Evolutionary conservation across 2,888 invertebrate genomes (phyloP).

Genomic region (Dolomedes plantarius): DNA sequence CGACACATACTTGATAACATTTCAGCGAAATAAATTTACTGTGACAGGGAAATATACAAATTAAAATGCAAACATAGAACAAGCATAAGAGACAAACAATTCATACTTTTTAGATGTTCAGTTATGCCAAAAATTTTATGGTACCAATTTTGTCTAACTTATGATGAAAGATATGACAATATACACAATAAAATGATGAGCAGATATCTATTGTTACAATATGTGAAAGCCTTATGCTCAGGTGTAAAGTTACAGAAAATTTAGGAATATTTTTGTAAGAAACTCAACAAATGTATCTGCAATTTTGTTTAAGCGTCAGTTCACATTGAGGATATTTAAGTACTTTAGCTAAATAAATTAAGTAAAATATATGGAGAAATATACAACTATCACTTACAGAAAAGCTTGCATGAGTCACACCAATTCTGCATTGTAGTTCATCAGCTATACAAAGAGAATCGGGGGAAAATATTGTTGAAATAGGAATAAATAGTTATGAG

Average conservation of each 20-base stretch:
- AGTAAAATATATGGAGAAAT: background rate
- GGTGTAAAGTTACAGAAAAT: no score
- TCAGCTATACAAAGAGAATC: no score
- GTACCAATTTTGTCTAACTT: background rate
- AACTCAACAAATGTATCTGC: slow-evolving; percentile 13
- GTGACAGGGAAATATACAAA: slow-evolving; percentile 34
- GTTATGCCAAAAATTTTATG: background rate
- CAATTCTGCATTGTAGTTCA: no score
- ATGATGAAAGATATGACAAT: background rate
- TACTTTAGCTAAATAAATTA: background rate
- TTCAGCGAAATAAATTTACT: background rate
- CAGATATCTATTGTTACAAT: no score
- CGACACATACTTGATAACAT: slow-evolving; percentile 3
- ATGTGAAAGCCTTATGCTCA: no score
- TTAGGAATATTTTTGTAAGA: slow-evolving; percentile 6
- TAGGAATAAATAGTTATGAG: no score
- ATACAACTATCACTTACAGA: no score
- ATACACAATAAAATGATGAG: background rate
- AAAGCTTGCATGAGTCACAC: no score
- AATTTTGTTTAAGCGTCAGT: background rate
- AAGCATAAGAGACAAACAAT: slow-evolving; percentile 8
- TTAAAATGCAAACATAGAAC: slow-evolving; percentile 38
- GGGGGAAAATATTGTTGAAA: no score
- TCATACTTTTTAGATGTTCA: background rate
- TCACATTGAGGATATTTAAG: background rate